Base-by-base conservation (phyloP, 2,113 vertebrate species). In the Echinops telfairi region DNA sequence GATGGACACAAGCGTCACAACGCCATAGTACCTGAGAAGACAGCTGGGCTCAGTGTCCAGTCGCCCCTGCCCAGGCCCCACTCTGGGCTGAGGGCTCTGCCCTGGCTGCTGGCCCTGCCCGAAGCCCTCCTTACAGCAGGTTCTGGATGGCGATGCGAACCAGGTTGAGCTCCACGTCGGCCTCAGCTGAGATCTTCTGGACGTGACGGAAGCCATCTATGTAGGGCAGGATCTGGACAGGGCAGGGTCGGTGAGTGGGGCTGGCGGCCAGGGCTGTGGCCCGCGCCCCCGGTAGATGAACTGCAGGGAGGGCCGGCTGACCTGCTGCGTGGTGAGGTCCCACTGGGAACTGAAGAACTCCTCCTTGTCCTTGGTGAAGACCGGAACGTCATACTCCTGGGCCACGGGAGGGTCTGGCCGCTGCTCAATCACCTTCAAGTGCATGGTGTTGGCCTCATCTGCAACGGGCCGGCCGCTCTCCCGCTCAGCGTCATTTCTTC, bases 251-350 rank as follows among this genome's bases (percentile, higher is more conserved):
- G 64, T 86, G 36, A 81, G 86, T 15, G 27, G 0, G 75, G 78
- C 29, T 23, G 20, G 75, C 79, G 47, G 89, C 57, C 36, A 57
- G 58, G n/a, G 82, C 8, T 64, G 62, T 71, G 40, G 27, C 43
- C 38, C 83, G 58, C 25, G 12, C 47, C 47, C 47, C 40, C 40
- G 40, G 40, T 40, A 7, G 3, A 40, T 40, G n/a, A n/a, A n/a
- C n/a, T n/a, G 40, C 40, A 40, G 40, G 40, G 40, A 40, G 40
- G 40, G 86, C 40, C 60, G 29, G 94, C 64, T 0, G 80, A 99
- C 99, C 99, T 99, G 99, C 90, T 99, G 99, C 0, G 99, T 99
- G 88, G 99, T 99, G 95, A 99, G 99, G 97, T 99, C 99, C 99
- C 99, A 99, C 94, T 99, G 99, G 38, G 99, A 98, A 97, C 98